These are phyloP conservation scores for Calliopum simillimum DNA, from an alignment of 2,888 invertebrate species.

Conservation along the genomic window DNA sequence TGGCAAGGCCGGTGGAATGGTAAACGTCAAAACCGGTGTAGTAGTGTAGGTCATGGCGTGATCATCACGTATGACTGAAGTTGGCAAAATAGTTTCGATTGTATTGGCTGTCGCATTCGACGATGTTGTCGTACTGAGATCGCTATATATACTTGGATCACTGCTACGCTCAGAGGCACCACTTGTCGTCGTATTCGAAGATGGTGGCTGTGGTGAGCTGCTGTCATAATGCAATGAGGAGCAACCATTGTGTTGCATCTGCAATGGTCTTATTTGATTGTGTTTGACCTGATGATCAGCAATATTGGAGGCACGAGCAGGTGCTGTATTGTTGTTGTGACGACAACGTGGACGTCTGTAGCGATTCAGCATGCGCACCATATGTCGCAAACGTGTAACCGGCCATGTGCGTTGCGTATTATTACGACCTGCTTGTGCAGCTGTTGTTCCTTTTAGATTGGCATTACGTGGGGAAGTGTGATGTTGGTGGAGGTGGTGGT, in stretches of 20 bases:
- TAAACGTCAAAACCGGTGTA: slow-evolving; percentile 49
- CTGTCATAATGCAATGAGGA: slow-evolving; percentile 45
- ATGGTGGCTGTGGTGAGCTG: slow-evolving; percentile 49
- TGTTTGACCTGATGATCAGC: slow-evolving; percentile 57
- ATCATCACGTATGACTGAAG: slow-evolving; percentile 64
- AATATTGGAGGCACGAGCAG: slow-evolving; percentile 1
- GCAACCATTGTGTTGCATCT: slow-evolving; percentile 46
- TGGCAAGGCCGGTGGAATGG: slow-evolving; percentile 67
- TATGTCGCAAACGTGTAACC: slow-evolving; percentile 59
- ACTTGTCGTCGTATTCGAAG: slow-evolving; percentile 40
- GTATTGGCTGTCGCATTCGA: slow-evolving; percentile 44
- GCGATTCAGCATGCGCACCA: slow-evolving; percentile 65
- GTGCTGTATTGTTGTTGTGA: slow-evolving; percentile 32
- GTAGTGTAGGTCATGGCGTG: slow-evolving; percentile 57
- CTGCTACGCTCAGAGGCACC: slow-evolving; percentile 50
- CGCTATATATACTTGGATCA: slow-evolving; percentile 48
- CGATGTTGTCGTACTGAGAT: slow-evolving; percentile 45
- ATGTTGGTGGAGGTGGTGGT: slow-evolving; percentile 15
- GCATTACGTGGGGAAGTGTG: slow-evolving; percentile 43
- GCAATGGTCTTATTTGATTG: slow-evolving; percentile 66
- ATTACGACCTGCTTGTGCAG: too few species aligned
- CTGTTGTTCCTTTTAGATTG: slow-evolving; percentile 34
- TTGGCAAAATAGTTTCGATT: slow-evolving; percentile 62
- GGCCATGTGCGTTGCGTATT: slow-evolving; percentile 53
- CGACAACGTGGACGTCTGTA: slow-evolving; percentile 64